Evolutionary conservation across 2,888 invertebrate species (phyloP), one percentile per base, ranked within the genome.

Genomic region (Stegana nigrithorax): DNA sequence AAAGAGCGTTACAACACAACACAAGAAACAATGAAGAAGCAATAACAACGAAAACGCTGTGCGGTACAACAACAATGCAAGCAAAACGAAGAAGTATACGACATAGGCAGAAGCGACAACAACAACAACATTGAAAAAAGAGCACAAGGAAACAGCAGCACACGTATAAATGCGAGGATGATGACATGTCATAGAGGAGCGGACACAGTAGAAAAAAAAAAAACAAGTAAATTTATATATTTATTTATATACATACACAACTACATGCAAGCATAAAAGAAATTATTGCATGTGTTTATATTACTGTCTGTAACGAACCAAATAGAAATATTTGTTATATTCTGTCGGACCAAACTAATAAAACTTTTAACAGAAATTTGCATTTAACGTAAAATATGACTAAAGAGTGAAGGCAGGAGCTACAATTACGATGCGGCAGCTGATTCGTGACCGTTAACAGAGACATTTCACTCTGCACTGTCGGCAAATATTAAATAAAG

Each of bases 11-110:
- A n/a, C n/a, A n/a, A n/a, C n/a, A n/a, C n/a, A n/a, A n/a, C n/a
- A n/a, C n/a, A n/a, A n/a, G n/a, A n/a, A n/a, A n/a, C n/a, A n/a
- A n/a, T n/a, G n/a, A n/a, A n/a, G n/a, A n/a, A n/a, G n/a, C n/a
- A n/a, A n/a, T n/a, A n/a, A n/a, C n/a, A n/a, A n/a, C n/a, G n/a
- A n/a, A n/a, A n/a, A n/a, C n/a, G n/a, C n/a, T n/a, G n/a, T n/a
- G n/a, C n/a, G n/a, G n/a, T n/a, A n/a, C n/a, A n/a, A n/a, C n/a
- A n/a, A n/a, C n/a, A n/a, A n/a, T n/a, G n/a, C 12, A 42, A 8
- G n/a, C 42, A 62, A 65, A 47, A 59, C 56, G 26, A 58, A 64
- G 56, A 64, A 63, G 60, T 50, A 61, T 26, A 61, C 59, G 59
- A 65, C 26, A 21, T 23, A 36, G 23, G 21, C 42, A 57, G 25